These are phyloP conservation scores for Odocoileus hemionus DNA, from an alignment of 2,113 vertebrate genomes.

Conservation along the genomic window DNA sequence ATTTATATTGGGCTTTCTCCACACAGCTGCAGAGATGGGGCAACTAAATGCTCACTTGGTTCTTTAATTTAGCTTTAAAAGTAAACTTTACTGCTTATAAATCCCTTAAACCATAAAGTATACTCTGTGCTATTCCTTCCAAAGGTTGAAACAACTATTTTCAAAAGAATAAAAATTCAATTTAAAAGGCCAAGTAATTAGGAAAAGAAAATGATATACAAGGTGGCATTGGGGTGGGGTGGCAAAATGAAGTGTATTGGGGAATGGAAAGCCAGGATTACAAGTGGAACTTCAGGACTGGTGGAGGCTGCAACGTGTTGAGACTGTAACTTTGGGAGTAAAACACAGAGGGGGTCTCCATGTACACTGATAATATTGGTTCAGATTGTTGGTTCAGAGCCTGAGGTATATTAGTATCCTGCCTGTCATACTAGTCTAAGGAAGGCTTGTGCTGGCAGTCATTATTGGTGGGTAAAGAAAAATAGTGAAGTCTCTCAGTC, in stretches of 20 bases:
- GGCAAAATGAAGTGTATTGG: neutral
- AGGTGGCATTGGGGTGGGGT: neutral
- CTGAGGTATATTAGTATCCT: neutral
- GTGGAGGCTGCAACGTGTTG: neutral
- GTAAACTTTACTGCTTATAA: slow-evolving; percentile 42
- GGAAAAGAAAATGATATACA: slow-evolving; percentile 23
- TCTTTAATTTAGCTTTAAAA: slow-evolving; percentile 4
- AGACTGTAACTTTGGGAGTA: neutral
- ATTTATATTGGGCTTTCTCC: neutral
- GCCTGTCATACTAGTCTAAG: neutral
- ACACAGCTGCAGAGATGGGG: neutral
- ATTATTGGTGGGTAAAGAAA: neutral
- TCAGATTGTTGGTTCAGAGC: neutral
- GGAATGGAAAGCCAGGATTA: neutral
- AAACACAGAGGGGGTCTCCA: neutral
- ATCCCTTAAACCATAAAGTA: slow-evolving; percentile 13
- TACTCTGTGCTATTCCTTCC: neutral
- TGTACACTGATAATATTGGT: neutral
- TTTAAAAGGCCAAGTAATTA: slow-evolving; percentile 61
- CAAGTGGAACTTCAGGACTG: neutral
- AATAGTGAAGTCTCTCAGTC: neutral
- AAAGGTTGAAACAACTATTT: slow-evolving; percentile 57
- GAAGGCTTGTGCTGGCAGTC: neutral
- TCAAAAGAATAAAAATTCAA: slow-evolving; percentile 47
- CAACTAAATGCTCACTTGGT: neutral